A percentile compares a stretch with the other conserved stretches of the same genome.
Evolutionary conservation across 64 coral and sea anemone species (phyloP).

Genomic region (Actinia tenebrosa): DNA sequence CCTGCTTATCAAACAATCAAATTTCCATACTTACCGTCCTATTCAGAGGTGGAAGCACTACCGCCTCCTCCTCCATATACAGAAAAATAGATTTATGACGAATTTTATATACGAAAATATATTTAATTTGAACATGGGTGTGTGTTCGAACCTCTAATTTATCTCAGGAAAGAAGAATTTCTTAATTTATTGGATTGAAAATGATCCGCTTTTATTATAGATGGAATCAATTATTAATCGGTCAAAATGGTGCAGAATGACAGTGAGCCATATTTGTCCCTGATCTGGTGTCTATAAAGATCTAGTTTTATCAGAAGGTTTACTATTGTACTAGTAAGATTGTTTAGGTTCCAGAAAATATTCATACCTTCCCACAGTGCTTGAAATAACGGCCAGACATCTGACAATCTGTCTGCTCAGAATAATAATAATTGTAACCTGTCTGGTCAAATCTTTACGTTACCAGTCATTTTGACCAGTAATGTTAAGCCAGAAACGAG

Average conservation of each 20-base stretch:
- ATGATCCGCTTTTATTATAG: not conserved
- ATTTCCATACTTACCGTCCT: not conserved
- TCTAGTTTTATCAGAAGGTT: too few relatives aligned
- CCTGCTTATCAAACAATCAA: slow-evolving; percentile 18
- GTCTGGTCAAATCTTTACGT: too few relatives aligned
- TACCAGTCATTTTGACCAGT: too few relatives aligned
- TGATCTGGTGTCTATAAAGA: too few relatives aligned
- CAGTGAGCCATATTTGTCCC: too few relatives aligned
- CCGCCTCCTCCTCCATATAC: not conserved
- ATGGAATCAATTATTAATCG: not conserved
- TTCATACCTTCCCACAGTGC: too few relatives aligned
- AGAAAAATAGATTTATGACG: not conserved
- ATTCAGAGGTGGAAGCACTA: slow-evolving; percentile 3
- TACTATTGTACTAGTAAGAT: too few relatives aligned
- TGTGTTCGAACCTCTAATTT: not conserved
- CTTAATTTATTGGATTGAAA: not conserved
- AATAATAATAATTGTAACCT: too few relatives aligned
- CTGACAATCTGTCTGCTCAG: too few relatives aligned
- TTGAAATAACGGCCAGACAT: too few relatives aligned
- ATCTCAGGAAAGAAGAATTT: not conserved
- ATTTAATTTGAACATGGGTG: not conserved
- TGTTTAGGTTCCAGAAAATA: too few relatives aligned
- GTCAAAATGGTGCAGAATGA: not conserved
- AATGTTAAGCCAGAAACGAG: too few relatives aligned
- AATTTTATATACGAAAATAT: not conserved